Conservation (phyloP, 2,888 invertebrate genomes). For the Epistrophella euchroma region DNA sequence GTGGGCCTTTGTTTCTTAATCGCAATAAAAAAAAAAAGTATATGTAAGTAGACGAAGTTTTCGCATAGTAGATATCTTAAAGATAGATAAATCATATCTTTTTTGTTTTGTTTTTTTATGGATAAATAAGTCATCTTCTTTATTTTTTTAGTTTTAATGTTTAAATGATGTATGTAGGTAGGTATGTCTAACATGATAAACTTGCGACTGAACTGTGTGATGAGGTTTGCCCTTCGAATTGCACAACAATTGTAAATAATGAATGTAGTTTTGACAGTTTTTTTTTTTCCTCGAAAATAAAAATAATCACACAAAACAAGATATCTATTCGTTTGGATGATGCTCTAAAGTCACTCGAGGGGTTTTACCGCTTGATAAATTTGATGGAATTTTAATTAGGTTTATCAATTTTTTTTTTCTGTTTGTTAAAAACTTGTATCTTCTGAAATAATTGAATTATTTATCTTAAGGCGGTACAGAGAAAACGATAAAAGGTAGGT, state of each 20-base stretch:
- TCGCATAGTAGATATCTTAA: neutral
- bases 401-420: neutral
- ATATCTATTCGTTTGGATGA: neutral
- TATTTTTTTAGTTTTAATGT: neutral
- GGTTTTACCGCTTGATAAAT: neutral
- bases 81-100: constrained; percentile 54
- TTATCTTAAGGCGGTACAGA: neutral
- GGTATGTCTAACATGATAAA: constrained; percentile 3
- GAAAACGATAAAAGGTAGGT: constrained; percentile 26
- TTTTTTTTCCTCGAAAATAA: neutral
- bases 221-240: constrained; percentile 42
- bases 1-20: constrained; percentile 51
- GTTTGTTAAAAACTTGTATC: neutral
- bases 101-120: constrained; percentile 14
- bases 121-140: constrained; percentile 59
- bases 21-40: neutral
- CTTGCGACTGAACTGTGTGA: neutral
- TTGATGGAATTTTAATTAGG: neutral
- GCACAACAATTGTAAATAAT: constrained; percentile 46
- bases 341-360: neutral
- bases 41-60: neutral
- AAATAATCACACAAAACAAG: constrained; percentile 1
- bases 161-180: constrained; percentile 5
- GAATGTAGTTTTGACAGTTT: constrained; percentile 5
- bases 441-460: neutral